These are phyloP conservation scores for Strix uralensis DNA, from an alignment of 2,113 vertebrate species.

Conservation along the genomic window DNA sequence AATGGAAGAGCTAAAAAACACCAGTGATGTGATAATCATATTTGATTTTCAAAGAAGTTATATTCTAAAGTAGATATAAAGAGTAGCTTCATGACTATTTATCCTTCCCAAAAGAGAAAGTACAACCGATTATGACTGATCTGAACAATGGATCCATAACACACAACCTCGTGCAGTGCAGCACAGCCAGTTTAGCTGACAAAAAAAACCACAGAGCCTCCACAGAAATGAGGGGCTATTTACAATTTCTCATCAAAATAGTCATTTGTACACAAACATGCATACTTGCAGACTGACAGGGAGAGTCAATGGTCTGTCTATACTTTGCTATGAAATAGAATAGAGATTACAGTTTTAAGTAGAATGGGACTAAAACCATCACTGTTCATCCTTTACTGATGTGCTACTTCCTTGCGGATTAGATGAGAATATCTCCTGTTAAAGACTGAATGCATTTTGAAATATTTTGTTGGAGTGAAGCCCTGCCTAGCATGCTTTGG, in stretches of 20 bases:
- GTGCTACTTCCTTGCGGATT: not conserved
- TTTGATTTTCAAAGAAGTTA: slow-evolving; percentile 6
- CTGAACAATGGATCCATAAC: not conserved
- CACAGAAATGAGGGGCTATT: not conserved
- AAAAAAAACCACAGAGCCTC: not conserved
- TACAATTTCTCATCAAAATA: slow-evolving; percentile 1
- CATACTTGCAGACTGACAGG: not conserved
- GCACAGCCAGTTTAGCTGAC: not conserved
- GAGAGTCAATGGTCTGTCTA: not conserved
- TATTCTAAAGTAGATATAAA: not conserved
- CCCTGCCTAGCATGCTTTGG: not conserved
- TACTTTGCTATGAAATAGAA: not conserved
- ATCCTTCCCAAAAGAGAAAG: slow-evolving; percentile 2
- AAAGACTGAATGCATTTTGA: not conserved
- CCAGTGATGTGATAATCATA: not conserved
- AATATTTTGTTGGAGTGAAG: not conserved
- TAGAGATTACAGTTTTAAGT: not conserved
- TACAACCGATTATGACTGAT: not conserved
- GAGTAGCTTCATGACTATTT: not conserved
- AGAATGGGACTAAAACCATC: not conserved
- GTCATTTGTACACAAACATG: slow-evolving; percentile 13
- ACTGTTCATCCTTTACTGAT: not conserved
- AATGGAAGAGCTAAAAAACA: slow-evolving; percentile 20
- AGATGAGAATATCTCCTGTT: not conserved
- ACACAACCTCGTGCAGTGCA: not conserved